phyloP scores from a whole-genome alignment of 1,140 invertebrate genomes.

The Pachypsylla venusta region DNA sequence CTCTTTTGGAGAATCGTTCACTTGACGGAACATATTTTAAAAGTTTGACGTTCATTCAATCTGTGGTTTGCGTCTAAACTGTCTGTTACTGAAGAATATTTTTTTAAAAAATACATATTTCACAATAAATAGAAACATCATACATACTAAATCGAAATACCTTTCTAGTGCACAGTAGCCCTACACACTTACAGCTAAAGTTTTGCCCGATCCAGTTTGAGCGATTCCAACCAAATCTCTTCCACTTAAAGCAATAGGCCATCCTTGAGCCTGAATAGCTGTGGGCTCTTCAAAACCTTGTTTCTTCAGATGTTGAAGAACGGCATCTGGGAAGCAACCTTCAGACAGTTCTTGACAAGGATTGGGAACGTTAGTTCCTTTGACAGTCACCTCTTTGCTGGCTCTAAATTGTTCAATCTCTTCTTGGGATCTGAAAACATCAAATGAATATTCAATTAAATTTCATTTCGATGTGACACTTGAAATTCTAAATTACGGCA shows the following conservation, averaged over 20 bases:
- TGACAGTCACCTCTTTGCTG: constrained; percentile 65
- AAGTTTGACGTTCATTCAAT: no score
- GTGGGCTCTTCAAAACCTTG: constrained; percentile 60
- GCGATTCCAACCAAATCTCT: constrained; percentile 85
- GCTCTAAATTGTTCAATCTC: constrained; percentile 63
- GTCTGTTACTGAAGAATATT: no score
- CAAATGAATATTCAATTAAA: no score
- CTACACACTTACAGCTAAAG: constrained; percentile 48
- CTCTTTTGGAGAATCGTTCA: no score
- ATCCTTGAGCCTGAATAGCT: constrained; percentile 76
- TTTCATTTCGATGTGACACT: no score
- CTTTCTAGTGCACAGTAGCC: no score
- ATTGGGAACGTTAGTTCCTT: constrained; percentile 52
- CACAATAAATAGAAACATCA: no score
- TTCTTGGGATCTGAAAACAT: constrained; percentile 37
- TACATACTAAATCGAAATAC: no score
- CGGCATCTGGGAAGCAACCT: constrained; percentile 55
- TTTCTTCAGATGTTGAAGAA: constrained; percentile 45
- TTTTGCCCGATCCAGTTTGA: constrained; percentile 84
- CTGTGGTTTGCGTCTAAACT: no score
- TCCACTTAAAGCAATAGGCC: constrained; percentile 85
- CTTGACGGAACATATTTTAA: no score
- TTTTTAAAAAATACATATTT: no score
- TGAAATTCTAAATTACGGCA: no score
- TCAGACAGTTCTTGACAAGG: constrained; percentile 67